Conservation (phyloP, 2,888 invertebrate genomes). For the Chrysolina haemoptera region DNA sequence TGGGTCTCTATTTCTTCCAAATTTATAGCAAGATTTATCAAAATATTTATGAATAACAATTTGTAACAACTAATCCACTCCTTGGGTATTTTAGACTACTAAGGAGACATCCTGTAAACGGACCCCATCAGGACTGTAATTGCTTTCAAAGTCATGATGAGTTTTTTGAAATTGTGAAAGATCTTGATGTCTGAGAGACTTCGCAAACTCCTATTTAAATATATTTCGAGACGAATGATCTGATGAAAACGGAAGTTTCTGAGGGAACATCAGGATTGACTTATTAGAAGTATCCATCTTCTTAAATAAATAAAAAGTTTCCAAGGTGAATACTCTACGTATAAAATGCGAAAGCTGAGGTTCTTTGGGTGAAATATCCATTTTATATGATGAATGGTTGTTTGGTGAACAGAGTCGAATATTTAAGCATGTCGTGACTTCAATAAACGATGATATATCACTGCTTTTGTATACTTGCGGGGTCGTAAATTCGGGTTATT, state of each 20-base stretch:
- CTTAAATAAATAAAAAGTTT: conserved; percentile 1
- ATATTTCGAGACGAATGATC: too few relatives aligned
- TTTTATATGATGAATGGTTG: conserved; percentile 58
- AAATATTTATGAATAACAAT: too few relatives aligned
- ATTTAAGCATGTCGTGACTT: conserved; percentile 59
- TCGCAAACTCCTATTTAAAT: too few relatives aligned
- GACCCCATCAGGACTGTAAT: too few relatives aligned
- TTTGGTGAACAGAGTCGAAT: conserved; percentile 57
- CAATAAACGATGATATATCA: conserved; percentile 63
- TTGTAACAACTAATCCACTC: too few relatives aligned
- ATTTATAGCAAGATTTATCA: too few relatives aligned
- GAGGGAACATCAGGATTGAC: background rate
- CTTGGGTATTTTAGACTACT: too few relatives aligned
- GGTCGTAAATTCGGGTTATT: conserved; percentile 55
- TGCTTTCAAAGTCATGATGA: too few relatives aligned
- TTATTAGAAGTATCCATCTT: background rate
- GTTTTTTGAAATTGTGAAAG: too few relatives aligned
- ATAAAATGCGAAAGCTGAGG: conserved; percentile 7
- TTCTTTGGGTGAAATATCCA: conserved; percentile 29
- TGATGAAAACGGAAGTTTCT: background rate
- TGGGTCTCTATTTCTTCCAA: too few relatives aligned
- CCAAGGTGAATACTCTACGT: conserved; percentile 5
- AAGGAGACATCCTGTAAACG: too few relatives aligned
- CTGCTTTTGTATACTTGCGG: conserved; percentile 54
- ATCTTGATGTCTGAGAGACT: too few relatives aligned